phyloP scores from a whole-genome alignment of 92 coral and sea anemone species.

The Ricordea florida region DNA sequence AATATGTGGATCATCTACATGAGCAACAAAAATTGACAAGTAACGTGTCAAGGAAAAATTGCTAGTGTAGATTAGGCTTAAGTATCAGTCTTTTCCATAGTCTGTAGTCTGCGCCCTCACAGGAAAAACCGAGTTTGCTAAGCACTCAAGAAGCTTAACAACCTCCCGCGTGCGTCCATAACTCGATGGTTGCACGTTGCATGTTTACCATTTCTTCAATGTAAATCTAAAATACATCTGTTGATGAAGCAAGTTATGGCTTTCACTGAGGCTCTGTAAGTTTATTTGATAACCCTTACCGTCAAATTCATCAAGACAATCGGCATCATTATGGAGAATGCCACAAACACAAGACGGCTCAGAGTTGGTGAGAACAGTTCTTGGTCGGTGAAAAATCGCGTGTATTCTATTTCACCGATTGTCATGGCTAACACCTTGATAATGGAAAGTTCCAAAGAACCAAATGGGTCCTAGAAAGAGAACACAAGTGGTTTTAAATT shows the following conservation, averaged over 20 bases:
- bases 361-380: constrained; percentile 35
- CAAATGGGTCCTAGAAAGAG: constrained; percentile 53
- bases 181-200: no score
- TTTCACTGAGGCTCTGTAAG: background rate
- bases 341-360: constrained; percentile 55
- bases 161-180: no score
- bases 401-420: constrained; percentile 83
- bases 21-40: no score
- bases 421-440: constrained; percentile 78
- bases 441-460: constrained; percentile 29
- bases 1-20: no score
- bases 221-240: background rate
- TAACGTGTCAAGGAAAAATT: no score
- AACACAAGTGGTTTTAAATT: background rate
- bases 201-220: no score
- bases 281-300: constrained; percentile 20
- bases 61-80: no score
- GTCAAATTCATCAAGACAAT: constrained; percentile 79
- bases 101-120: no score
- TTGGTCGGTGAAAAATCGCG: constrained; percentile 77
- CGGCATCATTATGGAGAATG: constrained; percentile 70
- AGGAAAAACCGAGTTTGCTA: background rate
- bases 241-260: background rate
- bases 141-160: no score
- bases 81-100: no score